These are phyloP conservation scores for Leptatherina wallacei DNA, from an alignment of 2,797 vertebrate species.

Conservation along the genomic window DNA sequence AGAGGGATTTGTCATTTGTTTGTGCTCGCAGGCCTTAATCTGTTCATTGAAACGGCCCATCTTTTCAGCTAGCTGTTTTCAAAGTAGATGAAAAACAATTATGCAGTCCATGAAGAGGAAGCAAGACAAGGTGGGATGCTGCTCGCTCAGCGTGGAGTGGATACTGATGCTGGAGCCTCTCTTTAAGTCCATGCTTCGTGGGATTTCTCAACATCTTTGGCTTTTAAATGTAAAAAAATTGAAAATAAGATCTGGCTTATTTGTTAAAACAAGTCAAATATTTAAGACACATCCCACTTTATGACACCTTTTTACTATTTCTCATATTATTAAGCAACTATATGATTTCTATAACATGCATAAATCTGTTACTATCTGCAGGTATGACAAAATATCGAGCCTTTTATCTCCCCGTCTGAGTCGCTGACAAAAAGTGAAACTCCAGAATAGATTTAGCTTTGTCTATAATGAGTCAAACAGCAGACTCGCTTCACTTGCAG, in stretches of 20 bases:
- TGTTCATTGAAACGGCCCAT: conserved; percentile 92
- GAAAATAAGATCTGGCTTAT: background rate
- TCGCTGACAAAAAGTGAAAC: conserved; percentile 58
- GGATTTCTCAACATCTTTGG: conserved; percentile 26
- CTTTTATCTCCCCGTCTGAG: conserved; percentile 12
- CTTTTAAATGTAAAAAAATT: conserved; percentile 25
- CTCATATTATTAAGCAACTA: background rate
- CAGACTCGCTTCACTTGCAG: conserved; percentile 74
- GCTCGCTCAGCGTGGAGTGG: conserved; percentile 42
- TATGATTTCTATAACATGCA: background rate
- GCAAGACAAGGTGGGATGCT: conserved; percentile 67
- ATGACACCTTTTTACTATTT: background rate
- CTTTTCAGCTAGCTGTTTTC: conserved; percentile 89
- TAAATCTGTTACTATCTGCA: background rate
- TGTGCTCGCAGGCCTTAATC: conserved; percentile 94
- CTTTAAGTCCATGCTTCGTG: conserved; percentile 38
- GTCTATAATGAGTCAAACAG: conserved; percentile 72
- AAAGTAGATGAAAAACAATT: conserved; percentile 90
- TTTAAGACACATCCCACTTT: background rate
- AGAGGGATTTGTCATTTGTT: conserved; percentile 97
- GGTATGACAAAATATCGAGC: background rate
- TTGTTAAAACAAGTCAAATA: background rate
- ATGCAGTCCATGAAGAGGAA: conserved; percentile 52
- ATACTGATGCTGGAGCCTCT: conserved; percentile 30
- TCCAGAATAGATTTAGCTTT: conserved; percentile 67